A percentile compares a stretch with the other conserved stretches of the same genome.
Evolutionary conservation across 2,888 invertebrate genomes (phyloP).

Genomic region (Pyrgus malvae): DNA sequence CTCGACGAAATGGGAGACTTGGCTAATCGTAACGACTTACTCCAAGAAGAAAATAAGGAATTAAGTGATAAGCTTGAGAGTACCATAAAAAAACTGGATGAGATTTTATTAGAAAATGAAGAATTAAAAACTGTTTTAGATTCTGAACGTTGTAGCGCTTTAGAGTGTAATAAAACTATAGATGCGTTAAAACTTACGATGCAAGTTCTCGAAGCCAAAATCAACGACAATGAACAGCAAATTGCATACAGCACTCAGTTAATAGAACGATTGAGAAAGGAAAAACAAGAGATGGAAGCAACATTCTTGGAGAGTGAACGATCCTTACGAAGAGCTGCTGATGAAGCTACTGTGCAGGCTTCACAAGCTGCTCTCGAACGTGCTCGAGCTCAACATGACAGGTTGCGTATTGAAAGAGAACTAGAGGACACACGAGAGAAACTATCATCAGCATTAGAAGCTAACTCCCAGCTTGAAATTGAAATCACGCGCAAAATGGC

Average conservation of each 20-base stretch:
- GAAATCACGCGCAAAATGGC: slow-evolving; percentile 71
- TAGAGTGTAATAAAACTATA: slow-evolving; percentile 51
- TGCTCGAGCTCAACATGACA: slow-evolving; percentile 87
- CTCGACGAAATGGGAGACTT: slow-evolving; percentile 78
- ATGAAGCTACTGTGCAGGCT: slow-evolving; percentile 87
- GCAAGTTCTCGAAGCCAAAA: slow-evolving; percentile 46
- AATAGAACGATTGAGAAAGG: slow-evolving; percentile 57
- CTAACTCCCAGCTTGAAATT: slow-evolving; percentile 64
- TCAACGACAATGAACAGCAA: slow-evolving; percentile 60
- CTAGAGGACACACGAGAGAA: slow-evolving; percentile 80
- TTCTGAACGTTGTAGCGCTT: slow-evolving; percentile 46
- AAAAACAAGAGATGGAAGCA: slow-evolving; percentile 65
- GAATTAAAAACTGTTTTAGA: slow-evolving; percentile 50
- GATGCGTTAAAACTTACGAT: slow-evolving; percentile 51
- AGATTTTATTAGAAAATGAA: slow-evolving; percentile 52
- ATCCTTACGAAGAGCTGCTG: slow-evolving; percentile 84
- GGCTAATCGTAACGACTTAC: slow-evolving; percentile 50
- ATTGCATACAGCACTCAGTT: slow-evolving; percentile 50
- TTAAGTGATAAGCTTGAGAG: slow-evolving; percentile 67
- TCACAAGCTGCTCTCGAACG: slow-evolving; percentile 89
- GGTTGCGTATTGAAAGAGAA: slow-evolving; percentile 84
- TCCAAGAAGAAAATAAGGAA: slow-evolving; percentile 63
- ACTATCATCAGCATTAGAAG: slow-evolving; percentile 54
- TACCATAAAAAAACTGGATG: slow-evolving; percentile 57
- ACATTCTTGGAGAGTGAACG: slow-evolving; percentile 77